Evolutionary conservation across 2,113 vertebrate genomes (phyloP).

Genomic region (Paedocypris sp.): DNA sequence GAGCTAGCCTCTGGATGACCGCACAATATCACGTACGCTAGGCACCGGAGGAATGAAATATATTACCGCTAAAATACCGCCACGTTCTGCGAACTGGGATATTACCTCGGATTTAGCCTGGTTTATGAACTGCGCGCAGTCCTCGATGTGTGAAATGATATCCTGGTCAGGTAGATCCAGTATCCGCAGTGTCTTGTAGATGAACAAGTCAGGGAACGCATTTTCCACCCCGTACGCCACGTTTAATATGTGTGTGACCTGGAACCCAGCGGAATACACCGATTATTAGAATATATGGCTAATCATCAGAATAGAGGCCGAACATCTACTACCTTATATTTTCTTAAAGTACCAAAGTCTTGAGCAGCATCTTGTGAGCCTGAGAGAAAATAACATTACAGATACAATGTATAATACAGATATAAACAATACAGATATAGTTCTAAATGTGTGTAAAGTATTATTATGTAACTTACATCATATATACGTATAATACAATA

Average conservation of each 20-base stretch:
- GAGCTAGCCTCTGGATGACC: slow-evolving; percentile 6
- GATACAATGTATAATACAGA: background rate
- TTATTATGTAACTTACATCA: too few relatives aligned
- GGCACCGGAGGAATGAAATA: slow-evolving; percentile 22
- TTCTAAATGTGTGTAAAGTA: background rate
- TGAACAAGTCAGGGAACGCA: slow-evolving; percentile 67
- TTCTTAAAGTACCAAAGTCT: slow-evolving; percentile 74
- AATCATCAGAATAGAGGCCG: background rate
- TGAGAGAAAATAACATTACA: slow-evolving; percentile 42
- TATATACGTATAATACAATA: too few relatives aligned
- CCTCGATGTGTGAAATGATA: slow-evolving; percentile 73
- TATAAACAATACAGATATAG: too few relatives aligned
- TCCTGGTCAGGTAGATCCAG: slow-evolving; percentile 81
- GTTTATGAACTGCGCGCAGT: slow-evolving; percentile 87
- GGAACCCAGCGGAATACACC: slow-evolving; percentile 23
- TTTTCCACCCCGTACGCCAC: slow-evolving; percentile 90
- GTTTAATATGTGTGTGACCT: slow-evolving; percentile 92
- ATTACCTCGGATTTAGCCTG: slow-evolving; percentile 72
- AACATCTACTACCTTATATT: slow-evolving; percentile 66
- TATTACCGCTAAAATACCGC: background rate
- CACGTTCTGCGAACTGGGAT: too few relatives aligned
- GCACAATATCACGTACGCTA: slow-evolving; percentile 27
- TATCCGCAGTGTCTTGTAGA: slow-evolving; percentile 71
- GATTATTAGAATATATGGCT: too few relatives aligned
- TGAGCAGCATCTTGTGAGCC: slow-evolving; percentile 90